Evolutionary conservation across 2,797 vertebrate species (phyloP), one percentile per base, ranked within the genome.

Genomic region (Typhlichthys eigenmanni): DNA sequence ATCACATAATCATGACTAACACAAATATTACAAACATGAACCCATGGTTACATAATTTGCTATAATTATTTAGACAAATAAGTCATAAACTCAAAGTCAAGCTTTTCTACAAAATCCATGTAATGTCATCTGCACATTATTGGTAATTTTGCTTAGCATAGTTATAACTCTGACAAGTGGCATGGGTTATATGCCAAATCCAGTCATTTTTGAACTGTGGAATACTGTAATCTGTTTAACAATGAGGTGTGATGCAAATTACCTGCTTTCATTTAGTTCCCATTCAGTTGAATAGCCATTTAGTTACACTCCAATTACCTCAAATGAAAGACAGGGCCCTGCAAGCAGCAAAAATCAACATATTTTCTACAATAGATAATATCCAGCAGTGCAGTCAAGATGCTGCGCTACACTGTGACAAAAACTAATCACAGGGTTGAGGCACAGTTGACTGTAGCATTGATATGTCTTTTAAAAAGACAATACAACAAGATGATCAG

Each of bases 351-450:
- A 68, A 69, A 58, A 54, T 72, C 65, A 84, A 86, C 58, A 66
- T 58, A 77, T 85, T 79, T 64, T 19, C 68, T 66, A 53, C 64
- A 74, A 76, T 64, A 69, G 60, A 64, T 76, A 69, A 81, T 72
- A 75, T 69, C 59, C 55, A 73, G 38, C 62, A 71, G 59, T 52
- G 64, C 60, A 70, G 58, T 38, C 59, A 56, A 55, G 56, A 54
- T 65, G 47, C 78, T 71, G 64, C 66, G 70, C 57, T 66, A 66
- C 66, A 73, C 29, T 66, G 66, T 66, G 47, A 69, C 2, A 11
- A 67, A 79, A 77, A 72, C 63, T 81, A 86, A 88, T 88, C 78
- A 73, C 65, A 69, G 79, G 80, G 72, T 85, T 83, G 75, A 82
- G 79, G 68, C 59, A 48, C 70, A 80, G 64, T 72, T 75, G 78